Conservation (phyloP, 2,797 vertebrate species). For the Sebastes cheni region DNA sequence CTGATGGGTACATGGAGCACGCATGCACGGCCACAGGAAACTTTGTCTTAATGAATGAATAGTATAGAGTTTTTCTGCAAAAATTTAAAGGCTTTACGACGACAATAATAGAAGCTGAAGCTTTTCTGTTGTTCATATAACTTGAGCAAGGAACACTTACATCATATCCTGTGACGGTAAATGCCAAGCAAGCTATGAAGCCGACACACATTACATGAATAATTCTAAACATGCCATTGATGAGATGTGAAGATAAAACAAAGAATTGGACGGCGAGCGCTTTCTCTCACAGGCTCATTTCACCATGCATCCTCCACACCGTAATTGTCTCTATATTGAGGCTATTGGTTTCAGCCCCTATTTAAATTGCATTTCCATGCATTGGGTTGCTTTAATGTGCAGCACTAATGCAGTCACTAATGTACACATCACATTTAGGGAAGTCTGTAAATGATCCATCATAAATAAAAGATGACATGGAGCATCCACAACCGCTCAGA, state of each 20-base stretch:
- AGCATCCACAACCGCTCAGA: conserved; percentile 50
- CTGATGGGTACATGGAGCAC: not conserved
- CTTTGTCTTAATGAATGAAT: not conserved
- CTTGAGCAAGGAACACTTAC: not conserved
- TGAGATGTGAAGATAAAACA: not conserved
- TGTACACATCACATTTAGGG: conserved; percentile 71
- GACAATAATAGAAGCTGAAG: not conserved
- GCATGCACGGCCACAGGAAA: not conserved
- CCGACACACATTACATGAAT: not conserved
- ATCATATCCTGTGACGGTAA: not conserved
- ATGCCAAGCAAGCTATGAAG: not conserved
- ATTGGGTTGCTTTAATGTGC: conserved; percentile 62
- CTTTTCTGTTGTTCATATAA: not conserved
- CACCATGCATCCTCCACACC: conserved; percentile 10
- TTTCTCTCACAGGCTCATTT: not conserved
- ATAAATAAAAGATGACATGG: conserved; percentile 78
- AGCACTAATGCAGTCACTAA: conserved; percentile 73
- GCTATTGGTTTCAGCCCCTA: conserved; percentile 40
- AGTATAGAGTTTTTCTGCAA: not conserved
- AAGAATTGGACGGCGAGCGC: not conserved
- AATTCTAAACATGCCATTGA: not conserved
- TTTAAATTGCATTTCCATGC: conserved; percentile 70
- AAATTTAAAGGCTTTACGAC: not conserved
- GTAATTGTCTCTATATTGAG: conserved; percentile 42
- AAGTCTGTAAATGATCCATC: conserved; percentile 69